Conservation (phyloP, 2,888 invertebrate species). For the Carpatolechia fugitivella region DNA sequence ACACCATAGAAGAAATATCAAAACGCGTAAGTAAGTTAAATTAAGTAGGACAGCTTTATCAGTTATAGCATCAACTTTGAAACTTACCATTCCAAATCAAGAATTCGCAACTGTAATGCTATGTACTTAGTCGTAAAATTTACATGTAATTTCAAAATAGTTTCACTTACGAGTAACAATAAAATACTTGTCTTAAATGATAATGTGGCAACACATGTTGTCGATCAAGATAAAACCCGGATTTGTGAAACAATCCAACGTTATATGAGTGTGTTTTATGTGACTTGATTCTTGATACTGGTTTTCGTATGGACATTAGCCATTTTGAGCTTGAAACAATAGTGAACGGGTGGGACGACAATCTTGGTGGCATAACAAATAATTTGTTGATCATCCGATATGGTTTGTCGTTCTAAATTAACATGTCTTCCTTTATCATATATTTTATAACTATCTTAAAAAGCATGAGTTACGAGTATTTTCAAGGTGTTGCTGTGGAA, state of each 20-base stretch:
- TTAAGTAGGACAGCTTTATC: too few species aligned
- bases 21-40: too few species aligned
- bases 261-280: conserved; percentile 2
- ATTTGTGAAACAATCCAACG: background rate
- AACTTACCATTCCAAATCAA: too few species aligned
- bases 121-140: too few species aligned
- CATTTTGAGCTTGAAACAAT: conserved; percentile 4
- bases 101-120: too few species aligned
- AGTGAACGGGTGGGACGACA: background rate
- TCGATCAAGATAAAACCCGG: conserved; percentile 6
- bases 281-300: conserved; percentile 1
- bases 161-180: background rate
- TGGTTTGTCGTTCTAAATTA: too few species aligned
- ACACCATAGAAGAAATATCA: too few species aligned
- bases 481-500: too few species aligned
- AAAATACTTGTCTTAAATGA: conserved; percentile 17
- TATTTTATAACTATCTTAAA: too few species aligned
- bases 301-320: background rate
- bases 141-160: background rate
- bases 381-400: background rate
- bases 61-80: too few species aligned
- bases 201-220: conserved; percentile 3
- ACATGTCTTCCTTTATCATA: too few species aligned
- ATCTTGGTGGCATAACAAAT: background rate
- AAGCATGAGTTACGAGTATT: too few species aligned